Base-by-base conservation (phyloP, 2,113 vertebrate species). In the Neofelis nebulosa region DNA sequence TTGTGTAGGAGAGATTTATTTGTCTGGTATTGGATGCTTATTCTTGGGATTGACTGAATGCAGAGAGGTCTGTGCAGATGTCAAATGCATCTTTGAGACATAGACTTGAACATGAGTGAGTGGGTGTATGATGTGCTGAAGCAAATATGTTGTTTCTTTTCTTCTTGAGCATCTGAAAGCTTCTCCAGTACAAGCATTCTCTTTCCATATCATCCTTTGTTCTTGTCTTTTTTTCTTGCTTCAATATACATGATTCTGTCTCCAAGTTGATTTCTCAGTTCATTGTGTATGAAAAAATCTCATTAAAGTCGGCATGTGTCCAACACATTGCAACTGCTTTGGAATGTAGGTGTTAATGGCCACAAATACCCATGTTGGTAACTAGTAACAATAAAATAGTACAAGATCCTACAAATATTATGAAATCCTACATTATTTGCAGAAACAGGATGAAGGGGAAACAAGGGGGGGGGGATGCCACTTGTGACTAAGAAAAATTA, bases 391-490 rank as follows among this genome's bases (percentile, higher is more conserved):
- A 65, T 45, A 21, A 73, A 52, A 36, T 33, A 41, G 14, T 29
- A 4, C 4, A 69, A 27, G 4, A 15, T 55, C 3, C 78, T 78
- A n/a, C 14, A 5, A n/a, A 50, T 36, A 41, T 4, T 61, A 19
- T 83, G 25, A 78, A 84, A 84, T 50, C 29, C 19, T 33, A 38
- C 3, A 25, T 25, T 36, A 41, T 90, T 80, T 90, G 45, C 41
- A 36, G 21, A 94, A 79, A 80, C 12, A 80, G 13, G 52, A 79
- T 52, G 21, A 80, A 84, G 27, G 45, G 33, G 33, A 0, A 8
- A n/a, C 45, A 7, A 19, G 1, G 3, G 2, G 5, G 1, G 3
- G 2, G 5, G 4, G 9, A 19, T 57, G 7, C 1, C 38, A 71
- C 52, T 85, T 84, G 15, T 71, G 12, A 65, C 23, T 69, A 80